A percentile compares a stretch with the other conserved stretches of the same genome.
Evolutionary conservation across 2,888 invertebrate genomes (phyloP).

Genomic region (Andrena minutula): DNA sequence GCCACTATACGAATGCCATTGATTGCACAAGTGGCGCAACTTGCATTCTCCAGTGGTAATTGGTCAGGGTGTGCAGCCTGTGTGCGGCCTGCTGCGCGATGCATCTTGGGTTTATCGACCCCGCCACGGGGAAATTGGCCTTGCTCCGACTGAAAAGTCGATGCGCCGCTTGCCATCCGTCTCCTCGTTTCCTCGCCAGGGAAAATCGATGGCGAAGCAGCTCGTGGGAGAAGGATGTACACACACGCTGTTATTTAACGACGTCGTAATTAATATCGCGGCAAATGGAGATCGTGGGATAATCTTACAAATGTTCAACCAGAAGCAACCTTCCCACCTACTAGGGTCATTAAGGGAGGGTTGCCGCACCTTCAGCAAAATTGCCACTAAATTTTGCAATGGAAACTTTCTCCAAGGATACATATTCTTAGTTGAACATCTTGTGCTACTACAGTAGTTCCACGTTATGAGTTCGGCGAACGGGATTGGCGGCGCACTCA

Average conservation of each 20-base stretch:
- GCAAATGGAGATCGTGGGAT: not conserved
- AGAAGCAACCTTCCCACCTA: not conserved
- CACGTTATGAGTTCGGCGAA: no score
- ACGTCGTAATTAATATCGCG: constrained; percentile 12
- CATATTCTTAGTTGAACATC: no score
- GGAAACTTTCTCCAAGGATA: no score
- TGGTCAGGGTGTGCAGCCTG: constrained; percentile 53
- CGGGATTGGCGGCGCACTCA: no score
- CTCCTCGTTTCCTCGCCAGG: not conserved
- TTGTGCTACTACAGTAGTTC: no score
- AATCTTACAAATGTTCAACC: not conserved
- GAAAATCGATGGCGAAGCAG: not conserved
- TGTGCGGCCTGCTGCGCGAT: constrained; percentile 24
- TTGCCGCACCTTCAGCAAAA: no score
- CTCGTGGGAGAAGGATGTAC: no score
- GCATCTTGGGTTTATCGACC: constrained; percentile 67
- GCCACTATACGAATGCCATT: constrained; percentile 67
- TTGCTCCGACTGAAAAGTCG: constrained; percentile 17
- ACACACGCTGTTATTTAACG: no score
- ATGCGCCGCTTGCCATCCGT: not conserved
- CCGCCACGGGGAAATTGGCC: constrained; percentile 30
- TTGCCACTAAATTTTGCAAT: no score
- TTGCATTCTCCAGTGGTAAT: constrained; percentile 73
- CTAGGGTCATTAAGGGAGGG: not conserved
- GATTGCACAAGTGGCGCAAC: constrained; percentile 73